Evolutionary conservation across 2,797 vertebrate genomes (phyloP).

Genomic region (Oreortyx pictus): DNA sequence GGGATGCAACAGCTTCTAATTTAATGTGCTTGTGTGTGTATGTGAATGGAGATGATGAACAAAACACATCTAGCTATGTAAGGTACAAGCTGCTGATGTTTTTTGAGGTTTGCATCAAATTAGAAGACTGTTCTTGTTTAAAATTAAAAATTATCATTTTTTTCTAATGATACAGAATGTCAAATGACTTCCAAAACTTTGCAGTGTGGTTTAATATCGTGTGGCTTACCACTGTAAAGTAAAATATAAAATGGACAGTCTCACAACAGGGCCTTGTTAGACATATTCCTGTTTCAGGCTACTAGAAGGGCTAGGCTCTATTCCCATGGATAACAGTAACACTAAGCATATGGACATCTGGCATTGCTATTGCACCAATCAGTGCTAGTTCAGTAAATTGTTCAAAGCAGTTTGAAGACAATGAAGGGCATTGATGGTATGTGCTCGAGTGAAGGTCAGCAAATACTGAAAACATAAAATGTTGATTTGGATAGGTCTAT

Average conservation of each 20-base stretch:
- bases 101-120: not conserved
- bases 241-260: not conserved
- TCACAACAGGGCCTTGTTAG: not conserved
- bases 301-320: not conserved
- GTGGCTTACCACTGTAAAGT: not conserved
- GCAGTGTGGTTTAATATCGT: not conserved
- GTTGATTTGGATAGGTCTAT: not conserved
- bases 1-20: not conserved
- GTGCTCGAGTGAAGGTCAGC: not conserved
- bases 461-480: not conserved
- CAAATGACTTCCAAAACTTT: not conserved
- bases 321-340: rapidly evolving
- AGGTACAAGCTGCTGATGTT: not conserved
- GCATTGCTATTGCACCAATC: not conserved
- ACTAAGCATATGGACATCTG: rapidly evolving
- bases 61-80: not conserved
- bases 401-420: not conserved
- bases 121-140: not conserved
- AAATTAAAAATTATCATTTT: not conserved
- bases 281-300: not conserved
- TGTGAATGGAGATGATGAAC: not conserved
- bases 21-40: not conserved
- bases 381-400: not conserved
- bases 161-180: not conserved
- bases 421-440: not conserved